Base-by-base conservation (phyloP, 2,888 invertebrate genomes). In the Lepidochrysops patricia region DNA sequence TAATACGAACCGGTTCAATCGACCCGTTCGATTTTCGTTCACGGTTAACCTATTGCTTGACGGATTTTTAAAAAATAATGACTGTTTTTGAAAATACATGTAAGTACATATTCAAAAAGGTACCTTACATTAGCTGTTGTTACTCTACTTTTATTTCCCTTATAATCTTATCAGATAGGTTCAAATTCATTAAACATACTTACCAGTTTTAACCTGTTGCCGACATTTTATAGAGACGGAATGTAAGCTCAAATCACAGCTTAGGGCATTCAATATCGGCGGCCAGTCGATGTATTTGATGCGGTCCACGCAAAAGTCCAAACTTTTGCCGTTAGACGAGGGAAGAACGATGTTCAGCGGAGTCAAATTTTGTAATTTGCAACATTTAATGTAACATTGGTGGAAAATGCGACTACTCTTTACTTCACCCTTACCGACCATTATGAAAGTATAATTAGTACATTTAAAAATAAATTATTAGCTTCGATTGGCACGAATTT, bases 261-360 rank as follows among this genome's bases (percentile, higher is more conserved):
- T 90, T 4, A 96, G 79, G 0, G 95, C 93, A 68, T 94, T 93
- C 57, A 94, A 80, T 56, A 96, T 92, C 1, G 95, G 93, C 29
- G 91, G 88, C 95, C 95, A 96, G 66, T 96, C 95, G 63, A 90
- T 92, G 63, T 94, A 92, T 70, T 93, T 94, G 57, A 96, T 90
- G 66, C 95, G 91, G 72, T 96, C 95, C 57, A 93, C 94, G 65
- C 91, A 91, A 69, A 96, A 93, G 67, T 95, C 95, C 63, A 94
- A 70, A 43, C 85, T 78, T 57, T 91, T 87, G 15, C 89, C 90
- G 60, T 87, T 87, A 49, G 80, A 79, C n/a, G 81, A 75, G 0
- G 88, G 84, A 32, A 85, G 68, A n/a, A 87, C 82, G 67, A 71
- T 78, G 62, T 72, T 82, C 37, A 89, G 62, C 2, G 89, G 86